phyloP scores from a whole-genome alignment of 2,888 invertebrate species.

The Drosophila borealis region DNA sequence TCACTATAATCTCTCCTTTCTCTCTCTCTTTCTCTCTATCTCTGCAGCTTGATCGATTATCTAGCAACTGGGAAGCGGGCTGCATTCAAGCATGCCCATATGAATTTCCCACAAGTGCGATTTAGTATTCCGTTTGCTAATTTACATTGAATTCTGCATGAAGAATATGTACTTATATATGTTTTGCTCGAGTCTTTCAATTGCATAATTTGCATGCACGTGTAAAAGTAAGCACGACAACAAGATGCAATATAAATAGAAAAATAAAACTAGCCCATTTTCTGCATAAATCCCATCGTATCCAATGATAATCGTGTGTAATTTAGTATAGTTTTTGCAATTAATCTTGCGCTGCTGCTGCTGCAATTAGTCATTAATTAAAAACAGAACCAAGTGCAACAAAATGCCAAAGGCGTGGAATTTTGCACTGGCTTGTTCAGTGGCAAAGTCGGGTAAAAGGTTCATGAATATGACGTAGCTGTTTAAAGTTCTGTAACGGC shows the following conservation, averaged over 20 bases:
- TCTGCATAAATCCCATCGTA: slow-evolving; percentile 21
- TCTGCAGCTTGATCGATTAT: background rate
- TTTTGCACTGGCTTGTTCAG: slow-evolving; percentile 20
- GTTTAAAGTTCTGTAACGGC: background rate
- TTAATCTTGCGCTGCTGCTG: slow-evolving; percentile 24
- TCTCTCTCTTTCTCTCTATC: no score
- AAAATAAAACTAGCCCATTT: slow-evolving; percentile 17
- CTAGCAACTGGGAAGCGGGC: background rate
- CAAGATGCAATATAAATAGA: background rate
- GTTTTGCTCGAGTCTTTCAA: background rate
- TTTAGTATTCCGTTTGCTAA: slow-evolving; percentile 28
- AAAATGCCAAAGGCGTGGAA: slow-evolving; percentile 35
- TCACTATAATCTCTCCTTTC: background rate
- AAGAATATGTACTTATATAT: background rate
- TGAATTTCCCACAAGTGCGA: slow-evolving; percentile 43
- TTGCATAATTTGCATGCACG: slow-evolving; percentile 42
- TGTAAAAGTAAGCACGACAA: slow-evolving; percentile 8
- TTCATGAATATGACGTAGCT: slow-evolving; percentile 43
- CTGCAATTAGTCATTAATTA: slow-evolving; percentile 44
- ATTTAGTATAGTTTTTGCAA: slow-evolving; percentile 5
- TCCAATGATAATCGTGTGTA: slow-evolving; percentile 18
- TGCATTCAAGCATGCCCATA: slow-evolving; percentile 10
- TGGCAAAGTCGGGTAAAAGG: slow-evolving; percentile 12
- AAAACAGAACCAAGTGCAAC: slow-evolving; percentile 10
- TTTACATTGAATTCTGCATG: slow-evolving; percentile 53